Conservation (phyloP, 2,797 vertebrate genomes). For the Alcedo atthis region DNA sequence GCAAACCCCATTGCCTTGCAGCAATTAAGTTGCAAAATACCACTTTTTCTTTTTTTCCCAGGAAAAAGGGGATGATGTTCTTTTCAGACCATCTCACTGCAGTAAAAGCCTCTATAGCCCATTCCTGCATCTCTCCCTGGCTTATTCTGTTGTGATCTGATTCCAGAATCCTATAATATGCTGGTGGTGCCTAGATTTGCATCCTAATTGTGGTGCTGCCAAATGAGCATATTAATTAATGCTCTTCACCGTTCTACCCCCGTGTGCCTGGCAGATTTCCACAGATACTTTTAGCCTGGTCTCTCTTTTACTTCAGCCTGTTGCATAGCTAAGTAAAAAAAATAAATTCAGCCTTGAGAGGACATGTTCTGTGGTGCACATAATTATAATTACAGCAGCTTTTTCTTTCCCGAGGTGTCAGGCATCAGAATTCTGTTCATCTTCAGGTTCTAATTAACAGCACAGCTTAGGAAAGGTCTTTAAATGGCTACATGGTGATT, state of each 20-base stretch:
- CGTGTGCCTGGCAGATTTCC: neutral
- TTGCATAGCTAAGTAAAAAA: neutral
- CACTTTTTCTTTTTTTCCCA: neutral
- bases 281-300: rapidly evolving
- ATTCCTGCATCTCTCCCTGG: neutral
- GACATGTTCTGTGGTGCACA: neutral
- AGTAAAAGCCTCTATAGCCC: neutral
- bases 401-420: neutral
- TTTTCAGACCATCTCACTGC: neutral
- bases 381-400: neutral
- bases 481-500: neutral
- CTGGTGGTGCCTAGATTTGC: neutral
- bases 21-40: neutral
- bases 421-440: neutral
- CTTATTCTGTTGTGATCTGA: neutral
- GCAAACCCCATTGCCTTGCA: neutral
- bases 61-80: neutral
- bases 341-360: neutral
- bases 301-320: neutral
- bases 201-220: neutral
- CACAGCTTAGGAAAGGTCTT: neutral
- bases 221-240: neutral
- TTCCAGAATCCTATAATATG: neutral
- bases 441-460: neutral
- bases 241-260: neutral